These are phyloP conservation scores for Hyalella azteca DNA, from an alignment of 2,888 invertebrate species.

Conservation along the genomic window DNA sequence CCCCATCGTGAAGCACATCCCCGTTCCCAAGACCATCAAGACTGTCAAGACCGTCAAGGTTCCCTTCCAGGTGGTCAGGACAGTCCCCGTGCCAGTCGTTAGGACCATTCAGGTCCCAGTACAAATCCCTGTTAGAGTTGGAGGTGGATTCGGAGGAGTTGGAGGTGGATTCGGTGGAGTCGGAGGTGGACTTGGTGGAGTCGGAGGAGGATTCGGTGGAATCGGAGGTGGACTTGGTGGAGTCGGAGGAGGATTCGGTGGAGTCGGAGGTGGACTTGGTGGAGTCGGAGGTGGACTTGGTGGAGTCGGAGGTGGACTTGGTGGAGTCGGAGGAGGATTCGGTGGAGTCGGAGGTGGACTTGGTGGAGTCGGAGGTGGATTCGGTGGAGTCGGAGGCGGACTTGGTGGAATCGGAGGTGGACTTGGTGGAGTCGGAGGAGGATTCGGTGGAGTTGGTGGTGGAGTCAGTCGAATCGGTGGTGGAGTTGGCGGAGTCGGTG, in stretches of 20 bases:
- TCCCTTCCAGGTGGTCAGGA: slow-evolving; percentile 38
- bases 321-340: too few species aligned
- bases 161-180: not conserved
- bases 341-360: too few species aligned
- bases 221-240: not conserved
- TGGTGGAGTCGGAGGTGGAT: too few species aligned
- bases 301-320: too few species aligned
- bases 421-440: too few species aligned
- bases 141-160: not conserved
- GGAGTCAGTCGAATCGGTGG: too few species aligned
- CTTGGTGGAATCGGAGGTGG: too few species aligned
- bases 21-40: slow-evolving; percentile 18
- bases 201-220: not conserved
- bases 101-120: slow-evolving; percentile 26
- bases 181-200: not conserved
- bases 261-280: too few species aligned
- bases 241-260: not conserved
- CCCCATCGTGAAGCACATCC: slow-evolving; percentile 25
- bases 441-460: too few species aligned
- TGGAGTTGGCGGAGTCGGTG: too few species aligned
- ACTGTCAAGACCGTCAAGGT: slow-evolving; percentile 35
- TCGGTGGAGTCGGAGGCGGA: too few species aligned
- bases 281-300: too few species aligned
- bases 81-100: not conserved
- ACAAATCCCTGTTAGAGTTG: slow-evolving; percentile 25